Evolutionary conservation across 92 coral and sea anemone genomes (phyloP), one percentile per base, ranked within the genome.

Genomic region (Bergia sp.): DNA sequence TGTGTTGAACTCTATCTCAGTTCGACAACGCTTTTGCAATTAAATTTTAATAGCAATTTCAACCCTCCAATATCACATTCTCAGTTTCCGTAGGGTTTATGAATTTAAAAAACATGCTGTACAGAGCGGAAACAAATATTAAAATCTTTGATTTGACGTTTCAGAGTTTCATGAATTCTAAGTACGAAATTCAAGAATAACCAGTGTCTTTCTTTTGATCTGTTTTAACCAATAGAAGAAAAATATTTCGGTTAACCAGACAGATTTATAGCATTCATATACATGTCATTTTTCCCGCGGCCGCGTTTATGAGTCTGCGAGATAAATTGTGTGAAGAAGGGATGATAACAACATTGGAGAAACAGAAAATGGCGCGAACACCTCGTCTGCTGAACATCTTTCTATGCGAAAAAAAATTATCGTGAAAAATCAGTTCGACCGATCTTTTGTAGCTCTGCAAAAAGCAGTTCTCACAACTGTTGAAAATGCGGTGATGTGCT

Each of bases 21-120:
- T 71, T 71, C 66, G 37, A 71, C 43, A 84, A 37, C 79, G 69
- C 71, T 47, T 71, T 84, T 84, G 67, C 87, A 71, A 84, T 84
- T 84, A 84, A 84, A 84, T 36, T 84, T 71, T 84, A 84, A 84
- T 72, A 67, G 87, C 78, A 21, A 45, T 71, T 67, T 23, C 71
- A 74, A 84, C 23, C 87, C 71, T 84, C 79, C 47, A 84, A 84
- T 73, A 84, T 84, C 77, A 50, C 66, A 20, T 72, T 71, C 11
- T 20, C 4, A 20, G 87, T 69, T 84, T 39, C 7, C 11, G 43
- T 73, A 73, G 36, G 65, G 65, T 72, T 84, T 49, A 39, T 47
- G 65, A 79, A 79, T 79, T 45, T n/a, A n/a, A n/a, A 47, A 53
- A 12, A 53, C 13, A 12, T 53, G 58, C 2, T 53, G 16, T 1